Evolutionary conservation across 2,113 vertebrate genomes (phyloP).

Genomic region (Setophaga kirtlandii): DNA sequence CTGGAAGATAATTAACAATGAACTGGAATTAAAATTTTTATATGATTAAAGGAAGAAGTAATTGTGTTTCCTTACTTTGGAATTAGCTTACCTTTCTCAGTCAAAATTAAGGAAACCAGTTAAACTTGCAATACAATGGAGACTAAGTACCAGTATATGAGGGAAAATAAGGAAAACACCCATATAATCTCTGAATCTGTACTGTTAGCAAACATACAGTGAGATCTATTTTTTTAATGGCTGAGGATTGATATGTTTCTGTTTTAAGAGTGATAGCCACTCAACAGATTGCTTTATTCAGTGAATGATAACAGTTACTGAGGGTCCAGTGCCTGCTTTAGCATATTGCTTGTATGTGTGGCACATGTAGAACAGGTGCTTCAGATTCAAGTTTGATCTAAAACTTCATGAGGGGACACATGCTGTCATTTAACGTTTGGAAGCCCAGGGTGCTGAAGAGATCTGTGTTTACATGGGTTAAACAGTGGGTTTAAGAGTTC

Average conservation of each 20-base stretch:
- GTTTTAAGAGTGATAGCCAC: neutral
- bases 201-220: neutral
- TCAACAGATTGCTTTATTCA: neutral
- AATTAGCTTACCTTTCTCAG: neutral
- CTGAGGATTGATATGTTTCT: neutral
- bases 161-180: neutral
- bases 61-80: neutral
- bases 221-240: neutral
- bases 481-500: neutral
- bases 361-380: neutral
- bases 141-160: neutral
- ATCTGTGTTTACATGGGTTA: neutral
- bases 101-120: neutral
- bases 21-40: neutral
- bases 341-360: neutral
- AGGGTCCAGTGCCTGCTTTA: neutral
- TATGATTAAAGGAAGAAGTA: neutral
- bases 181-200: neutral
- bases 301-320: neutral
- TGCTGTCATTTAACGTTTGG: fast-evolving
- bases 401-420: neutral
- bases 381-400: neutral
- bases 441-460: neutral
- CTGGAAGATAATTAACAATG: neutral
- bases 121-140: neutral